A percentile compares a stretch with the other conserved stretches of the same genome.
Conservation (phyloP, 1,140 invertebrate species). For the Plectrocnemia conspersa region DNA sequence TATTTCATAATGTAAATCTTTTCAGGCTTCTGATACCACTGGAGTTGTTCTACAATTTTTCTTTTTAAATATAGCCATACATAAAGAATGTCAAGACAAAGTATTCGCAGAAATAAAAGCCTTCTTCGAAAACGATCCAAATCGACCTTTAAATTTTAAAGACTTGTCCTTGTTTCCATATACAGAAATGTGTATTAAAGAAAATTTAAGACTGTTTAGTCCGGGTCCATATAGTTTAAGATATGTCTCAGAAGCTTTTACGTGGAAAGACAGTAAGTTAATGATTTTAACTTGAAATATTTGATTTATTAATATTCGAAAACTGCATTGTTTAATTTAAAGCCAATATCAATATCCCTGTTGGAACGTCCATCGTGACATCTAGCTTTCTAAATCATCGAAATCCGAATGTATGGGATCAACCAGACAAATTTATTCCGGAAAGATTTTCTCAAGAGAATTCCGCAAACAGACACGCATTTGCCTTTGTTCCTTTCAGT, state of each 20-base stretch:
- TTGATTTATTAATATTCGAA: neutral
- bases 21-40: neutral
- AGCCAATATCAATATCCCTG: slow-evolving; percentile 2
- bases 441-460: slow-evolving; percentile 13
- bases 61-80: neutral
- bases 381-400: neutral
- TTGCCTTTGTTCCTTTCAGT: neutral
- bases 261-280: slow-evolving; percentile 1
- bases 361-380: neutral
- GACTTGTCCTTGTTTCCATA: slow-evolving; percentile 5
- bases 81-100: slow-evolving; percentile 6
- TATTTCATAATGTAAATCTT: neutral
- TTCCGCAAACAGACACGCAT: neutral
- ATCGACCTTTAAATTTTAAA: neutral
- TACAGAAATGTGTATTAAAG: slow-evolving; percentile 12
- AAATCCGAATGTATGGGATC: slow-evolving; percentile 2
- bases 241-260: neutral
- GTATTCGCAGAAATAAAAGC: neutral
- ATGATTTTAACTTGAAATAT: neutral
- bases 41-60: no score
- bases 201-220: slow-evolving; percentile 3
- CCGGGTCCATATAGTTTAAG: neutral
- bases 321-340: slow-evolving; percentile 1
- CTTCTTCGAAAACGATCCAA: neutral
- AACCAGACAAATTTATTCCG: neutral